Evolutionary conservation across 1,140 invertebrate genomes (phyloP), one percentile per base, ranked within the genome.

Genomic region (Drosophila saltans): DNA sequence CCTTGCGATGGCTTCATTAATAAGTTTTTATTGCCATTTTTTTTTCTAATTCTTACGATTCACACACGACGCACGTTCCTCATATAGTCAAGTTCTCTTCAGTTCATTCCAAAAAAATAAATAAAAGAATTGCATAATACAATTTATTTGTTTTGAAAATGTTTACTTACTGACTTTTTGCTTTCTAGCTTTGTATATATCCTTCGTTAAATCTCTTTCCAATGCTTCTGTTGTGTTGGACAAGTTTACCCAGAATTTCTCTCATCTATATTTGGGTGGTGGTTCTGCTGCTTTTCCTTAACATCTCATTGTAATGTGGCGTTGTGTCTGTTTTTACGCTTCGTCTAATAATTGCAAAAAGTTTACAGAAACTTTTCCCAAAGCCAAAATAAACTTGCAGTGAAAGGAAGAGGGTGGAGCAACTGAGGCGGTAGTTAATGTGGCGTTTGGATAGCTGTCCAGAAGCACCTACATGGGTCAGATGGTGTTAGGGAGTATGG

Each of bases 1-100:
- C 72, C 72, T 76, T 81, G 75, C 66, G 71, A 77, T 70, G 74
- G 76, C 80, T 89, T 89, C 84, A 78, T 89, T 88, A 88, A 88
- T 88, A 88, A 76, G 70, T 72, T 82, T 81, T 88, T 77, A 88
- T 88, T 69, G 73, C 60, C 61, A 78, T 28, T 76, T 69, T 76
- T 45, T 58, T 65, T 75, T 62, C 48, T 43, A 30, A n/a, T 45
- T 39, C 65, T 57, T 55, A 36, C 28, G 11, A 41, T 56, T 41
- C 28, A 33, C 61, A 63, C 41, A 48, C 26, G 24, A 24, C 36
- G 16, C 58, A 60, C 45, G 45, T 52, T 52, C 24, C n/a, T 57
- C 55, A 57, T 57, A 11, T 11, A 30, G 11, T 33, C 3, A 8
- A 48, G 45, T 21, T 48, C 33, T 36, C 6, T 36, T 36, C 33